Base-by-base conservation (phyloP, 1,140 invertebrate genomes). In the Polyergus mexicanus region DNA sequence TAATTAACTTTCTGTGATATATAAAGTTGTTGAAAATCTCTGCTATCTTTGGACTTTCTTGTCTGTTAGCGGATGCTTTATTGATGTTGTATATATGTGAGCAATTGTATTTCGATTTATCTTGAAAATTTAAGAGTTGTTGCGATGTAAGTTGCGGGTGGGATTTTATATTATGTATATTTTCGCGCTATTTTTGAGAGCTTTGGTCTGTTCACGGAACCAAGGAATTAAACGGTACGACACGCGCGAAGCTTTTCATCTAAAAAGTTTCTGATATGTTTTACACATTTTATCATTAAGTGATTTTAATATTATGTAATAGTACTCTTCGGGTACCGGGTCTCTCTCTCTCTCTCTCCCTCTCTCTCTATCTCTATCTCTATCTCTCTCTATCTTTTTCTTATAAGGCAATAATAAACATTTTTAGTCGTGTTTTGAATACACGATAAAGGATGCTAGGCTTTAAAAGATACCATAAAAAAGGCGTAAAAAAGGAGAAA, bases 1-100 rank as follows among this genome's bases (percentile, higher is more conserved):
- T 90, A 86, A 86, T 80, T 88, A 84, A 75, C 75, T 65, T 89
- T 90, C 89, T 90, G 89, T 90, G 89, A 90, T 90, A 90, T 90
- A 87, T 76, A 41, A 90, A 88, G 89, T 90, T 90, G 83, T 90
- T 90, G 85, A 77, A 90, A 90, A 86, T 84, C 69, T 86, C 71
- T 87, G 81, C 86, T 74, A 86, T 22, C 62, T 22, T 44, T 11
- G 38, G 41, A 77, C 25, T 60, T 72, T 86, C 83, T 89, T 84
- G 76, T 88, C 88, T 86, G 88, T 89, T 89, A 85, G 88, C 19
- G 68, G 80, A 78, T 89, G 56, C 76, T 84, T 89, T 89, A 89
- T 88, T 74, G 78, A 86, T 69, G 88, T 89, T 89, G 51, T 89
- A 71, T 86, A 83, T 74, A 60, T 77, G 58, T 83, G 66, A 75